These are phyloP conservation scores for Polyergus mexicanus DNA, from an alignment of 1,140 invertebrate species.

Conservation along the genomic window DNA sequence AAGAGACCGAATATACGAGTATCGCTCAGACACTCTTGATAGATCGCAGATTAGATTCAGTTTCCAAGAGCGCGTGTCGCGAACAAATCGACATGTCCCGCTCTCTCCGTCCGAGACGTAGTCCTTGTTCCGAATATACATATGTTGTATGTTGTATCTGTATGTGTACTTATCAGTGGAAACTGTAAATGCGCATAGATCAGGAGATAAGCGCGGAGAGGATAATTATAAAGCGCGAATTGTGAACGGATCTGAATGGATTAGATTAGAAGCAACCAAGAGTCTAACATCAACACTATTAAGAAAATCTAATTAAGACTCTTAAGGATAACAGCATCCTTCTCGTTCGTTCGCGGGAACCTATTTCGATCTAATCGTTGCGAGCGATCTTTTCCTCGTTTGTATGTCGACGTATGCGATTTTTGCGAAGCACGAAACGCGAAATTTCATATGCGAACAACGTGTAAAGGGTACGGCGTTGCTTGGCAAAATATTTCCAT, in stretches of 20 bases:
- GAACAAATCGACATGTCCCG: slow-evolving; percentile 36
- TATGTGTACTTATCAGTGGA: not conserved
- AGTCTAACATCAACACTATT: not conserved
- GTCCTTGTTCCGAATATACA: not conserved
- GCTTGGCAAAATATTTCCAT: slow-evolving; percentile 14
- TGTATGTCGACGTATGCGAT: slow-evolving; percentile 23
- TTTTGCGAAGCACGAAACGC: slow-evolving; percentile 32
- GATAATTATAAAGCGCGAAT: slow-evolving; percentile 30
- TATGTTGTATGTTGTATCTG: not conserved
- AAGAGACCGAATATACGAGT: not conserved
- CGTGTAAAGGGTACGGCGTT: slow-evolving; percentile 27
- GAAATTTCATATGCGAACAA: slow-evolving; percentile 39
- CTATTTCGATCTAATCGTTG: slow-evolving; percentile 39
- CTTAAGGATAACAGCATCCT: slow-evolving; percentile 10
- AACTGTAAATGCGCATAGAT: slow-evolving; percentile 13
- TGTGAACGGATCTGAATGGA: slow-evolving; percentile 17
- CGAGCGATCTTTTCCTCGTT: slow-evolving; percentile 36
- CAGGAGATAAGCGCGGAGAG: slow-evolving; percentile 2
- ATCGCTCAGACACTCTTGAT: slow-evolving; percentile 32
- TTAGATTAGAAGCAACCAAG: not conserved
- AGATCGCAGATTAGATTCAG: slow-evolving; percentile 50
- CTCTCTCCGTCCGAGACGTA: slow-evolving; percentile 13
- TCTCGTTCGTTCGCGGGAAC: slow-evolving; percentile 8
- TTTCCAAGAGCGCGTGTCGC: slow-evolving; percentile 52
- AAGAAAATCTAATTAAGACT: slow-evolving; percentile 20